These are phyloP conservation scores for Tipula confusa DNA, from an alignment of 2,888 invertebrate genomes.

Conservation along the genomic window DNA sequence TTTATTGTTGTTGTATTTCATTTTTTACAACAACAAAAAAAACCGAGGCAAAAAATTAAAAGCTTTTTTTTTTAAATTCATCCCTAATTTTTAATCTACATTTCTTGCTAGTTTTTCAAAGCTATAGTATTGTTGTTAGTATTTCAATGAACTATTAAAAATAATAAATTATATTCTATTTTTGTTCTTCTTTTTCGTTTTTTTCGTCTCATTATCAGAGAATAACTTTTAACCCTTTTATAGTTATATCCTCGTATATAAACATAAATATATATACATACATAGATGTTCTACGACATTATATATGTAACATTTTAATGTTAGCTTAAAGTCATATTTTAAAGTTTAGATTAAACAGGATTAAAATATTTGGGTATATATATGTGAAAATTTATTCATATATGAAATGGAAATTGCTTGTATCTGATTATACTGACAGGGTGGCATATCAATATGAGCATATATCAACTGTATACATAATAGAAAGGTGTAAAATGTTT, in stretches of 20 bases:
- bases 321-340: constrained; percentile 3
- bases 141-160: background rate
- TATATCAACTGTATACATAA: too few species aligned
- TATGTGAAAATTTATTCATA: background rate
- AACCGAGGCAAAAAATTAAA: background rate
- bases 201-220: constrained; percentile 12
- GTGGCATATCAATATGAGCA: too few species aligned
- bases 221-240: constrained; percentile 12
- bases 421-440: background rate
- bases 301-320: background rate
- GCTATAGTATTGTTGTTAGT: background rate
- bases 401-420: background rate
- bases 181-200: background rate
- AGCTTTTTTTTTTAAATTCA: constrained; percentile 3
- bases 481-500: too few species aligned
- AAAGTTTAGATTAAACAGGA: background rate
- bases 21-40: background rate
- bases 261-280: background rate
- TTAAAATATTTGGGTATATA: background rate
- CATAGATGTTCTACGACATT: background rate
- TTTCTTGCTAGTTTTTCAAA: background rate
- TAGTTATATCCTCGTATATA: background rate
- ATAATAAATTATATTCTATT: background rate
- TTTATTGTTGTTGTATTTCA: background rate
- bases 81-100: constrained; percentile 25